These are phyloP conservation scores for Pseudopipra pipra DNA, from an alignment of 2,113 vertebrate species.

Conservation along the genomic window DNA sequence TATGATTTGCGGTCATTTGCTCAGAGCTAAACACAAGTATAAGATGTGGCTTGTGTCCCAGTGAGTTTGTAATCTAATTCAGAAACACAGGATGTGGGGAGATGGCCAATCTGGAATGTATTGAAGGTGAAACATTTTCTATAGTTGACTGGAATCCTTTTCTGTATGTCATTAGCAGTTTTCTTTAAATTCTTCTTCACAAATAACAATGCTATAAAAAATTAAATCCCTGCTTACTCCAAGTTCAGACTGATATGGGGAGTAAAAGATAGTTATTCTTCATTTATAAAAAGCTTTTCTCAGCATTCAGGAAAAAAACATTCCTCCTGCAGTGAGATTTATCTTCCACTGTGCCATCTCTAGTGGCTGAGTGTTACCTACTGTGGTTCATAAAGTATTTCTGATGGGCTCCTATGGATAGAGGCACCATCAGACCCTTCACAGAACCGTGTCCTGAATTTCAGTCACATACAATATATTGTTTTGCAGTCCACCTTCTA, in stretches of 20 bases:
- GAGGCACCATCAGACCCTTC: neutral
- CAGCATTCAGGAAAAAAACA: neutral
- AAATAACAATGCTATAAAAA: neutral
- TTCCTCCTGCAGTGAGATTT: neutral
- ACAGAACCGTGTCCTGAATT: neutral
- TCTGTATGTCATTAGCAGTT: neutral
- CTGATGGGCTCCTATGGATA: neutral
- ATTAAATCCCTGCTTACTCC: neutral
- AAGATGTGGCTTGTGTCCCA: neutral
- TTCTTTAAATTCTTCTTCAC: neutral
- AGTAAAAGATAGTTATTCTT: neutral
- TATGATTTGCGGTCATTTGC: neutral
- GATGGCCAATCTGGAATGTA: neutral
- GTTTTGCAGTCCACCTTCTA: neutral
- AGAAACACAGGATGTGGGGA: neutral
- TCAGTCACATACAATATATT: accelerated
- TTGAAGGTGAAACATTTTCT: neutral
- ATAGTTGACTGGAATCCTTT: neutral
- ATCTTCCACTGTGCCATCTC: neutral
- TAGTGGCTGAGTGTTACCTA: neutral
- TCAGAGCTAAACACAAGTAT: neutral
- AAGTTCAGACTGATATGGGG: neutral
- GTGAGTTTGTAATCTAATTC: neutral
- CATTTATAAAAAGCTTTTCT: neutral
- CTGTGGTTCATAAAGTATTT: neutral